Percentiles rank a stretch among this genome's conserved stretches.
phyloP scores from a whole-genome alignment of 2,797 vertebrate species.

The Peromyscus attwateri region DNA sequence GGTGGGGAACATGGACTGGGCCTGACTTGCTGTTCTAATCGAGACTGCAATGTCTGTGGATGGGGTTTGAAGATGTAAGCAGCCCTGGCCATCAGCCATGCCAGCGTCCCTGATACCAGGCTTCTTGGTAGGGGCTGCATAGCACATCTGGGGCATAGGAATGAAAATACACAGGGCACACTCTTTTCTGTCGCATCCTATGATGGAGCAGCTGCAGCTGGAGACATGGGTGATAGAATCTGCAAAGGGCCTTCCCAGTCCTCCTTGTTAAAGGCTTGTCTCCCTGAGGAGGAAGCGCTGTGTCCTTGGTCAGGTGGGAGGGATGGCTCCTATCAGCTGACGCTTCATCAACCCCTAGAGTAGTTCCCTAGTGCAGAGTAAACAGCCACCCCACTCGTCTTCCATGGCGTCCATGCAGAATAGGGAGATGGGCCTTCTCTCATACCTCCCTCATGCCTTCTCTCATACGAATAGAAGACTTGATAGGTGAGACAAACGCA shows the following conservation, averaged over 20 bases:
- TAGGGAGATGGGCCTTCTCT: fast-evolving
- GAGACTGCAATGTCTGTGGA: neutral
- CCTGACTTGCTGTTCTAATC: neutral
- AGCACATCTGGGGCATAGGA: neutral
- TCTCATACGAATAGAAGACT: too few species aligned
- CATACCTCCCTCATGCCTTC: fast-evolving
- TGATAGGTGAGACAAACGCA: too few species aligned
- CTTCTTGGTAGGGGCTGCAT: neutral
- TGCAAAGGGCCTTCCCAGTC: fast-evolving
- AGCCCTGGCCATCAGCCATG: fast-evolving
- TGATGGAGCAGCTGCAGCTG: fast-evolving
- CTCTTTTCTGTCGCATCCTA: fast-evolving
- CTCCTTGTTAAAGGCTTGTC: fast-evolving
- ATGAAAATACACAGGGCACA: fast-evolving
- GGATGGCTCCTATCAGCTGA: too few species aligned
- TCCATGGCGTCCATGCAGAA: fast-evolving
- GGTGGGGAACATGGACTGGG: fast-evolving
- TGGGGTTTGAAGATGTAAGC: fast-evolving
- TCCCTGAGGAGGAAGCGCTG: fast-evolving
- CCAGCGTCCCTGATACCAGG: fast-evolving
- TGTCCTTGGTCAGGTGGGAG: fast-evolving
- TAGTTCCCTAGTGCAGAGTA: fast-evolving
- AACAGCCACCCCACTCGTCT: fast-evolving
- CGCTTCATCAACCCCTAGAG: neutral
- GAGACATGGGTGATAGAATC: fast-evolving